Evolutionary conservation across 2,797 vertebrate genomes (phyloP), one percentile per base, ranked within the genome.

Genomic region (Paramormyrops hopkinsi): DNA sequence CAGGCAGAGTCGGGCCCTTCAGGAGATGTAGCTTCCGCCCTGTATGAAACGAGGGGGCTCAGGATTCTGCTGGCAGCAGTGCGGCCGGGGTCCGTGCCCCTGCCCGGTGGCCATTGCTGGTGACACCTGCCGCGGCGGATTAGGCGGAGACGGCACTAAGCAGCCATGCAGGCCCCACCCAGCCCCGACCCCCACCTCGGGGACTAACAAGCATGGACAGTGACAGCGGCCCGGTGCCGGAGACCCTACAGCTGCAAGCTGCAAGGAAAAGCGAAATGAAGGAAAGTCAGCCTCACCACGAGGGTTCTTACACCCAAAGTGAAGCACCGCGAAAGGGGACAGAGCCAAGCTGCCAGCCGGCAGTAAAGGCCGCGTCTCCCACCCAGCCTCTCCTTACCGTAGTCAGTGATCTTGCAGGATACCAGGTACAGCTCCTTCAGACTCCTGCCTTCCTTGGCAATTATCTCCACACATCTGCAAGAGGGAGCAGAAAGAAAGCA

Each of bases 371-470:
- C 2, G 59, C 1, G 2, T 87, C 8, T 8, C 5, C 5, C 51
- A 8, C 11, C 5, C n/a, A 17, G 59, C 4, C 14, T 62, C 19
- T 11, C 8, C 96, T 92, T 98, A 99, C 98, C 98, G 92, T 98
- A 96, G 94, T 99, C 98, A 83, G 98, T 99, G 96, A 99, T 99
- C 95, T 99, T 99, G 95, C 98, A 99, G 90, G 98, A 99, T 91
- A 99, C 98, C 88, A 99, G 96, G 92, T 99, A 99, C 48, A 99
- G 96, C 93, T 99, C 98, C 95, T 98, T 99, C 91, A 99, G 95
- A 90, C 97, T 98, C 89, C 94, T 95, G 51, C 98, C 98, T 95
- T 99, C 98, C 95, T 98, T 99, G 93, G 98, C 98, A 88, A 99
- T 99, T 94, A 99, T 98, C 94, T 99, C 98, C 93, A 99, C 98